Percentiles rank a stretch among this genome's conserved stretches.
Conservation (phyloP, 2,113 vertebrate genomes). For the Phodopus roborovskii region DNA sequence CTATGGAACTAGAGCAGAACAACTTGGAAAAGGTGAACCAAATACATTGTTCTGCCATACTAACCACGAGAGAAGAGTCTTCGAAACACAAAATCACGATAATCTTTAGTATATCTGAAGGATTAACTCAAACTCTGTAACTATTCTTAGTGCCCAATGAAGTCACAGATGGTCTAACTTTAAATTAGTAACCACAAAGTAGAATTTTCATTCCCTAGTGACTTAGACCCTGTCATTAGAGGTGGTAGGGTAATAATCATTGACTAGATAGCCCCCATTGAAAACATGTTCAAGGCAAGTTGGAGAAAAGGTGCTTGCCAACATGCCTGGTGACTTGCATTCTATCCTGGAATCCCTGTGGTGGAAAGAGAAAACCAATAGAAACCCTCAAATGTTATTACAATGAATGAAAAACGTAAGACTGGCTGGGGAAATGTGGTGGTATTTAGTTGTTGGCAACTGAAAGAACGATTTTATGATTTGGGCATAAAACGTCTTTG, state of each 20-base stretch:
- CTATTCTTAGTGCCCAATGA: background rate
- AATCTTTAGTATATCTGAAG: conserved; percentile 1
- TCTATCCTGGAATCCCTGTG: background rate
- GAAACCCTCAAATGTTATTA: background rate
- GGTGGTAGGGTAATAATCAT: background rate
- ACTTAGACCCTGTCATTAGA: background rate
- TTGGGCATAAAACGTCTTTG: conserved; percentile 52
- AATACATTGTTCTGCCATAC: background rate
- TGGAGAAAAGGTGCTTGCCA: background rate
- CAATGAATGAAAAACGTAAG: background rate
- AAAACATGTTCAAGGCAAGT: background rate
- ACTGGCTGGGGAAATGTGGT: background rate
- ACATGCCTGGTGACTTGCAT: too few relatives aligned
- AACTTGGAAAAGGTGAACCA: background rate
- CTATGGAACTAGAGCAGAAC: background rate
- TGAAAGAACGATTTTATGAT: conserved; percentile 38
- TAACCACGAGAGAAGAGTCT: background rate
- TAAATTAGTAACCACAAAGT: background rate
- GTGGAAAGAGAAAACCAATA: background rate
- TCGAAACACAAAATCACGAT: background rate
- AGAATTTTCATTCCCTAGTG: background rate
- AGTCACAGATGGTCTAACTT: background rate
- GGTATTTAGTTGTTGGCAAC: conserved; percentile 33
- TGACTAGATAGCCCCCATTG: background rate
- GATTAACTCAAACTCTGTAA: background rate